Base-by-base conservation (phyloP, 1,140 invertebrate species). In the Macrostomum lignano region DNA sequence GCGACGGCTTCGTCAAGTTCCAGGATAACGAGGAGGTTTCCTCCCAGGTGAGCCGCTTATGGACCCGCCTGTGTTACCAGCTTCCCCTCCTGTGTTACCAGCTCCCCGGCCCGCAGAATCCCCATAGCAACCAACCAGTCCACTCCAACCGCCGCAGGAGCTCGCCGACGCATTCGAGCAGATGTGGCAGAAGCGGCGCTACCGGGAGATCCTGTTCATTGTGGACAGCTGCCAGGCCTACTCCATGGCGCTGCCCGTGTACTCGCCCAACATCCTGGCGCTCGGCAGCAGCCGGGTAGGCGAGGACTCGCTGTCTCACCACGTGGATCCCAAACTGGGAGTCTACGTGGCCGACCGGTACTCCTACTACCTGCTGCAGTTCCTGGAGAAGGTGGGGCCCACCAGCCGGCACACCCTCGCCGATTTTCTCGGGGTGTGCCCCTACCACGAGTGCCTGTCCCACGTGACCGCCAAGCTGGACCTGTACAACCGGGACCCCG, bases 1-100 rank as follows among this genome's bases (percentile, higher is more conserved):
- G 88, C 21, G 86, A 96, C 64, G 86, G 86, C 0, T 98, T 98
- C 51, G 60, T 98, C 0, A 98, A 98, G 56, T 98, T 98, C 52
- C 91, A 96, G 65, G 91, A 98, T 59, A 77, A 82, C 1, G 84
- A 94, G 55, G 91, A 98, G 63, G 78, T 98, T 7, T 94, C 86
- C n/a, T 88, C 76, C 58, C 74, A n/a, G n/a, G n/a, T n/a, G n/a
- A n/a, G n/a, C n/a, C n/a, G n/a, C n/a, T n/a, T n/a, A n/a, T n/a
- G n/a, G n/a, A n/a, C n/a, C n/a, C n/a, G n/a, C n/a, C n/a, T n/a
- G n/a, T n/a, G n/a, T n/a, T n/a, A n/a, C n/a, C n/a, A n/a, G n/a
- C n/a, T n/a, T n/a, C n/a, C n/a, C n/a, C n/a, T n/a, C n/a, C n/a
- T n/a, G n/a, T n/a, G n/a, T n/a, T n/a, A n/a, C n/a, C n/a, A n/a